Evolutionary conservation across 2,888 invertebrate genomes (phyloP).

Genomic region (Tinea trinotella): DNA sequence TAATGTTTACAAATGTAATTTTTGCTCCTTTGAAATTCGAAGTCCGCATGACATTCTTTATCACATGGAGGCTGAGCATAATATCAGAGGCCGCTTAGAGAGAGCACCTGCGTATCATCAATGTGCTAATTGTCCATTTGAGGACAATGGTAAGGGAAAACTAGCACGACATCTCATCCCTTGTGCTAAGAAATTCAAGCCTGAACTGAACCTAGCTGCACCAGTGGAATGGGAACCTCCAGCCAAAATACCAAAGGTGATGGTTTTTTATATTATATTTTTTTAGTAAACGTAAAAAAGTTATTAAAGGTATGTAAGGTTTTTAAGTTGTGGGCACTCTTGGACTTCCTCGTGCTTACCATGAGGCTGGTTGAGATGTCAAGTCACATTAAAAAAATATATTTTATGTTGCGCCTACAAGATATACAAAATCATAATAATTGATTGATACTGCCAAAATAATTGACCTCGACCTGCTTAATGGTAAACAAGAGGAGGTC

Average conservation of each 20-base stretch:
- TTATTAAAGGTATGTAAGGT: too few relatives aligned
- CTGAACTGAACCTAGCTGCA: conserved; percentile 88
- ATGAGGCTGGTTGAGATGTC: too few relatives aligned
- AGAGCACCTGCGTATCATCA: conserved; percentile 90
- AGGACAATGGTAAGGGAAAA: conserved; percentile 94
- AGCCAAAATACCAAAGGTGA: conserved; percentile 91
- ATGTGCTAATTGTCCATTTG: conserved; percentile 94
- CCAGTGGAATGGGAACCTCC: conserved; percentile 94
- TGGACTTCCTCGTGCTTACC: too few relatives aligned
- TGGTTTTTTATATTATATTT: too few relatives aligned
- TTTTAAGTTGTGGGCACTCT: too few relatives aligned
- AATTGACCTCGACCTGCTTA: too few relatives aligned
- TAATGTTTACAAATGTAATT: conserved; percentile 88
- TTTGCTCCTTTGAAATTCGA: conserved; percentile 84
- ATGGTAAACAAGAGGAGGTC: too few relatives aligned
- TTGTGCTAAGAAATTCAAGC: conserved; percentile 91
- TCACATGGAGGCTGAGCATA: conserved; percentile 94
- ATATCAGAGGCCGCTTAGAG: conserved; percentile 87
- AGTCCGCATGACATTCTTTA: conserved; percentile 90
- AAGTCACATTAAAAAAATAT: too few relatives aligned
- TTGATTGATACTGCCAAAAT: too few relatives aligned
- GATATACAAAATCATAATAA: too few relatives aligned
- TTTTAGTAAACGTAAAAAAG: too few relatives aligned
- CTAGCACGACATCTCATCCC: conserved; percentile 89
- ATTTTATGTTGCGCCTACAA: too few relatives aligned